phyloP scores from a whole-genome alignment of 2,797 vertebrate species.

The Falco naumanni region DNA sequence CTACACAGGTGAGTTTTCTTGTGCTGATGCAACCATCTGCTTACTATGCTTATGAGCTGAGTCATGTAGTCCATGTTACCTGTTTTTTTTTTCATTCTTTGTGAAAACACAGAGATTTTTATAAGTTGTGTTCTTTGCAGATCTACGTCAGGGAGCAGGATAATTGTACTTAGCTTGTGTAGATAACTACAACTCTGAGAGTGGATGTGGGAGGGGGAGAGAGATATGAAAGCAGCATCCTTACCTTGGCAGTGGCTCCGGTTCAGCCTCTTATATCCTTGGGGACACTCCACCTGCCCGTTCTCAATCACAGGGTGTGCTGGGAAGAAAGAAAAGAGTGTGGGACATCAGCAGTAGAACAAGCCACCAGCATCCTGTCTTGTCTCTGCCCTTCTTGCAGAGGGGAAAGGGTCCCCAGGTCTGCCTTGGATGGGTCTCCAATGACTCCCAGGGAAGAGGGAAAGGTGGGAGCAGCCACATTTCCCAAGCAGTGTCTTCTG shows the following conservation, averaged over 20 bases:
- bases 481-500: neutral
- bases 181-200: neutral
- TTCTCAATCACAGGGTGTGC: conserved; percentile 89
- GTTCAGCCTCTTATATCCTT: conserved; percentile 90
- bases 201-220: neutral
- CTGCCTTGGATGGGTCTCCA: neutral
- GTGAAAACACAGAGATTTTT: neutral
- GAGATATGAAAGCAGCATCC: conserved; percentile 7
- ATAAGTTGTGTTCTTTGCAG: neutral
- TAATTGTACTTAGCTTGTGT: neutral
- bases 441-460: neutral
- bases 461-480: neutral
- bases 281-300: conserved; percentile 90
- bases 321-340: conserved; percentile 64
- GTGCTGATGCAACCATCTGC: neutral
- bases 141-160: neutral
- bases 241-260: conserved; percentile 92
- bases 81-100: neutral
- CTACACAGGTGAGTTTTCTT: neutral
- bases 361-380: neutral
- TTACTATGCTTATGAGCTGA: neutral
- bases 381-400: neutral
- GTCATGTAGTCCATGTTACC: neutral
- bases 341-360: neutral
- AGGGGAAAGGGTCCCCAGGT: neutral